phyloP scores from a whole-genome alignment of 1,140 invertebrate species.

The Portunus trituberculatus region DNA sequence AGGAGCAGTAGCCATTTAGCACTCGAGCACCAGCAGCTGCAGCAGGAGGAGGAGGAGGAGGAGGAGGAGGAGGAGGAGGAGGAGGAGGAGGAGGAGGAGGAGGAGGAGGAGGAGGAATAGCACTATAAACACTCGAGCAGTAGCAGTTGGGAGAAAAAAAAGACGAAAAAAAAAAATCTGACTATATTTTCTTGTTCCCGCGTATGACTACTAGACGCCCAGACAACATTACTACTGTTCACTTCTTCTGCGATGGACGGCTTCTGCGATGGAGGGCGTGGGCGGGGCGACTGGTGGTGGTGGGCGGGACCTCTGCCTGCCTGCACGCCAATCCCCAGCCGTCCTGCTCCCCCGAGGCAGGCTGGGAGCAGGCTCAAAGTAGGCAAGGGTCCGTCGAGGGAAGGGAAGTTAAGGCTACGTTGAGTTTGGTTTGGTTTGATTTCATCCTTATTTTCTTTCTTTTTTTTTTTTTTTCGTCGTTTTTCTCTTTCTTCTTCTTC shows the following conservation, averaged over 20 bases:
- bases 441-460: slow-evolving; percentile 27
- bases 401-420: too few relatives aligned
- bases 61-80: neutral
- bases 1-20: slow-evolving; percentile 60
- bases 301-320: neutral
- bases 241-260: slow-evolving; percentile 68
- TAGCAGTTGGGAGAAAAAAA: slow-evolving; percentile 33
- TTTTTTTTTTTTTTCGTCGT: neutral
- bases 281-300: slow-evolving; percentile 20
- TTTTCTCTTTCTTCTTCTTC: slow-evolving; percentile 27
- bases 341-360: neutral
- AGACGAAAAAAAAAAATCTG: slow-evolving; percentile 48
- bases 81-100: too few relatives aligned
- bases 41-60: too few relatives aligned
- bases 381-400: too few relatives aligned
- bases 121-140: neutral
- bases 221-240: slow-evolving; percentile 58
- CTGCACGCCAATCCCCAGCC: neutral
- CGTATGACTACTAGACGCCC: slow-evolving; percentile 57
- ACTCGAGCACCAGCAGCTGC: too few relatives aligned
- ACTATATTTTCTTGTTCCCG: slow-evolving; percentile 72
- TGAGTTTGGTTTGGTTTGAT: neutral
- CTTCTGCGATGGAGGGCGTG: neutral
- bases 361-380: neutral
- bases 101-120: neutral